Evolutionary conservation across 2,797 vertebrate genomes (phyloP).

Genomic region (Tragelaphus oryx): DNA sequence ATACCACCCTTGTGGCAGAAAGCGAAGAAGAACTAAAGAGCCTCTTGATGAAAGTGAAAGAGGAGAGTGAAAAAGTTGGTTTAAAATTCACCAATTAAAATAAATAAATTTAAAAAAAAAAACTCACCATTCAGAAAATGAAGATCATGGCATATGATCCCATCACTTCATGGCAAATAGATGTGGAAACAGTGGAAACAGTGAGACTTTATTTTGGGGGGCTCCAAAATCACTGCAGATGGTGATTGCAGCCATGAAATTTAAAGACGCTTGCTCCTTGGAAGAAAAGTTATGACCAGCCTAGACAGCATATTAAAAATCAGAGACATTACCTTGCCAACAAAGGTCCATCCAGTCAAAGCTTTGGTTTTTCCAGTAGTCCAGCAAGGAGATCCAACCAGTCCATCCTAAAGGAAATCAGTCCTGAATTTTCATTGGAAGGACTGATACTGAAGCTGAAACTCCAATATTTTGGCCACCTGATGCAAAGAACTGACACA

Average conservation of each 20-base stretch:
- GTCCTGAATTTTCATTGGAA: neutral
- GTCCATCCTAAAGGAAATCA: neutral
- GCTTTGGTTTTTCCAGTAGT: too few relatives aligned
- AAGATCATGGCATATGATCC: neutral
- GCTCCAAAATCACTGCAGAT: neutral
- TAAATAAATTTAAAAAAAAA: neutral
- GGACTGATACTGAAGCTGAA: neutral
- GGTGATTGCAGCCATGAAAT: neutral
- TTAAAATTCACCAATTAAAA: neutral
- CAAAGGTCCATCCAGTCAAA: too few relatives aligned
- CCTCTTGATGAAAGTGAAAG: neutral
- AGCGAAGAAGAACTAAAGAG: neutral
- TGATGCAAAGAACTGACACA: neutral
- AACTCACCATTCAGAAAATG: neutral
- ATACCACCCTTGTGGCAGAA: neutral
- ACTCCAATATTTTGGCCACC: neutral
- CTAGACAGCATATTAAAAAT: neutral
- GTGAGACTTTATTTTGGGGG: rapidly evolving
- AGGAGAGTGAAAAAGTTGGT: neutral
- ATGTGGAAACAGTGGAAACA: neutral
- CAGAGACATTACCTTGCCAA: too few relatives aligned
- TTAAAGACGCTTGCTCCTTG: neutral
- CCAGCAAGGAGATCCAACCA: neutral
- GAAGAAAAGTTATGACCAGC: neutral
- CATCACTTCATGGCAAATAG: neutral